These are phyloP conservation scores for Ethmia dodecea DNA, from an alignment of 2,888 invertebrate genomes.

Conservation along the genomic window DNA sequence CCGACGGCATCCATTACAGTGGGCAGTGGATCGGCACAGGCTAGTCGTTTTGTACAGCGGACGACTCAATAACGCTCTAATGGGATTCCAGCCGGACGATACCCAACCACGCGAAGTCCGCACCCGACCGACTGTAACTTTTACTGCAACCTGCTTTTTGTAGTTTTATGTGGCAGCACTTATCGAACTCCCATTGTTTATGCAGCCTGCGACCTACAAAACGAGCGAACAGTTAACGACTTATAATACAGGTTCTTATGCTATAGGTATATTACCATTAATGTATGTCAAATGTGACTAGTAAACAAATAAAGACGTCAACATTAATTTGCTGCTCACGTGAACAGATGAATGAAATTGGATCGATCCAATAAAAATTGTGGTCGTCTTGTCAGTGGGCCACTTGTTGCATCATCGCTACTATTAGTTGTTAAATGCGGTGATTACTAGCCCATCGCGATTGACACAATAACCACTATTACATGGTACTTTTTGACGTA, in stretches of 20 bases:
- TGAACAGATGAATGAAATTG: no score
- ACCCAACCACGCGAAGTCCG: conserved; percentile 58
- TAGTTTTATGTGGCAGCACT: conserved; percentile 24
- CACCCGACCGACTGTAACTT: conserved; percentile 38
- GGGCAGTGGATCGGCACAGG: conserved; percentile 42
- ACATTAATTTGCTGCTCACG: no score
- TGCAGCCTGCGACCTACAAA: conserved; percentile 41
- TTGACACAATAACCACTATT: no score
- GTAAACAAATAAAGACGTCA: no score
- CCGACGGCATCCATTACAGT: conserved; percentile 38
- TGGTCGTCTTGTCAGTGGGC: no score
- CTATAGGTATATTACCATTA: no score
- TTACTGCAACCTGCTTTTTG: conserved; percentile 26
- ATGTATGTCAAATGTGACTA: no score
- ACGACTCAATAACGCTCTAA: conserved; percentile 69
- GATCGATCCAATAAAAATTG: no score
- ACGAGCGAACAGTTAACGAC: conserved; percentile 11
- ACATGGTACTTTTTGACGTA: no score
- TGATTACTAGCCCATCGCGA: no score
- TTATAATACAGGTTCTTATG: not conserved
- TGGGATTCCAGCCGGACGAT: conserved; percentile 61
- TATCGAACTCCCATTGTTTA: conserved; percentile 46
- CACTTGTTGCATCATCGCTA: no score
- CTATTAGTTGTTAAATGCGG: no score
- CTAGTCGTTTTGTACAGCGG: conserved; percentile 43